These are phyloP conservation scores for Chelmon rostratus DNA, from an alignment of 2,797 vertebrate genomes.

Conservation along the genomic window DNA sequence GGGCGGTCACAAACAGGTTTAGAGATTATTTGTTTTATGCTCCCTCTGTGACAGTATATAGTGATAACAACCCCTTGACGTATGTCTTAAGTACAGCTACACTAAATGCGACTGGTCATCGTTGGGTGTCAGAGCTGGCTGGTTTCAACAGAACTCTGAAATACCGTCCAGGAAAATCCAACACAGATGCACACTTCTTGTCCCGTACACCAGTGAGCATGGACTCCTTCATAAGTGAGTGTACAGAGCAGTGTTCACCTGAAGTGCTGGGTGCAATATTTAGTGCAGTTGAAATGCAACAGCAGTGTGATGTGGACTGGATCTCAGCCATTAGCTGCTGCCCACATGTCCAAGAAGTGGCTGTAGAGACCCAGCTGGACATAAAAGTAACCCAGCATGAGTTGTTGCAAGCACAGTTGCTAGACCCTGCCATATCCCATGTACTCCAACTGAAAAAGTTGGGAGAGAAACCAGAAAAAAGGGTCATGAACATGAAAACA, in stretches of 20 bases:
- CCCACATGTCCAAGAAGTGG: conserved; percentile 6
- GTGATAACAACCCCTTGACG: conserved; percentile 42
- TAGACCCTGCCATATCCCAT: conserved; percentile 10
- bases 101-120: conserved; percentile 21
- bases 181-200: conserved; percentile 27
- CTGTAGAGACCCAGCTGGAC: neutral
- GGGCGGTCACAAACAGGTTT: conserved; percentile 40
- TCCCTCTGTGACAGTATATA: conserved; percentile 34
- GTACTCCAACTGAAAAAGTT: neutral
- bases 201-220: neutral
- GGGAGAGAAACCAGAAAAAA: conserved; percentile 4
- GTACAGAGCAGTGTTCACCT: conserved; percentile 6
- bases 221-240: conserved; percentile 1
- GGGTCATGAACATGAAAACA: neutral
- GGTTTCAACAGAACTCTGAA: conserved; percentile 37
- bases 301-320: conserved; percentile 5
- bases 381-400: conserved; percentile 15
- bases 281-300: conserved; percentile 8
- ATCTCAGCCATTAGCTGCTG: conserved; percentile 28
- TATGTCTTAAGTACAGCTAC: conserved; percentile 46
- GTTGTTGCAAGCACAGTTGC: conserved; percentile 19
- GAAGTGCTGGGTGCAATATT: conserved; percentile 33
- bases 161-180: conserved; percentile 6
- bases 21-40: conserved; percentile 47
- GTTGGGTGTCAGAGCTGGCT: conserved; percentile 33